Evolutionary conservation across 2,888 invertebrate species (phyloP).

Genomic region (Chloroclystis v-ata): DNA sequence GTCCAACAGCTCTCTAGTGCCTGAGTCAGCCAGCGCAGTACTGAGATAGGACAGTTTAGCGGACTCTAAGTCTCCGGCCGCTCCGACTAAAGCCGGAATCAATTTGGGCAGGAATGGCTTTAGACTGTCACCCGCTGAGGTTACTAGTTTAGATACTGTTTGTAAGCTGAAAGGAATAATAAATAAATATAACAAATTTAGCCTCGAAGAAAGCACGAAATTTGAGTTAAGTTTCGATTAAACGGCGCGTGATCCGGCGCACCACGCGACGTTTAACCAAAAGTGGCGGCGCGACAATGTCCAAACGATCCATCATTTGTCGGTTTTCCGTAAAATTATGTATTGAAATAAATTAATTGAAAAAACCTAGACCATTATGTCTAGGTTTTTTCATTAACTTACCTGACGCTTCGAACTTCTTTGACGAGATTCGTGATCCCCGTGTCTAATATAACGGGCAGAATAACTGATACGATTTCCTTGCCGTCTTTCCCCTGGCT

Average conservation of each 20-base stretch:
- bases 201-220: no score
- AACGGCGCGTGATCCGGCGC: no score
- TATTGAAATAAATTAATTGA: no score
- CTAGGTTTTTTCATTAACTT: constrained; percentile 12
- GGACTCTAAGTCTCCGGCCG: constrained; percentile 92
- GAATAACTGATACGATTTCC: constrained; percentile 83
- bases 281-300: no score
- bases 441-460: constrained; percentile 88
- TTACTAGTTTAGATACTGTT: constrained; percentile 91
- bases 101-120: constrained; percentile 89
- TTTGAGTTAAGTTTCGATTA: no score
- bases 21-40: constrained; percentile 82
- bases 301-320: no score
- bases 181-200: background rate
- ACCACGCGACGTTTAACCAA: no score
- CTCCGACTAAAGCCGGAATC: constrained; percentile 89
- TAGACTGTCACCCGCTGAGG: constrained; percentile 86
- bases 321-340: no score
- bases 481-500: constrained; percentile 85
- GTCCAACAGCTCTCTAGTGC: constrained; percentile 87
- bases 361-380: no score
- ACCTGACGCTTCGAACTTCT: constrained; percentile 88
- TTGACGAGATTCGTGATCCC: constrained; percentile 88
- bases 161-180: constrained; percentile 79
- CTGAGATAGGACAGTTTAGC: constrained; percentile 88